Evolutionary conservation across 2,888 invertebrate species (phyloP), one percentile per base, ranked within the genome.

Genomic region (Slavum lentiscoides): DNA sequence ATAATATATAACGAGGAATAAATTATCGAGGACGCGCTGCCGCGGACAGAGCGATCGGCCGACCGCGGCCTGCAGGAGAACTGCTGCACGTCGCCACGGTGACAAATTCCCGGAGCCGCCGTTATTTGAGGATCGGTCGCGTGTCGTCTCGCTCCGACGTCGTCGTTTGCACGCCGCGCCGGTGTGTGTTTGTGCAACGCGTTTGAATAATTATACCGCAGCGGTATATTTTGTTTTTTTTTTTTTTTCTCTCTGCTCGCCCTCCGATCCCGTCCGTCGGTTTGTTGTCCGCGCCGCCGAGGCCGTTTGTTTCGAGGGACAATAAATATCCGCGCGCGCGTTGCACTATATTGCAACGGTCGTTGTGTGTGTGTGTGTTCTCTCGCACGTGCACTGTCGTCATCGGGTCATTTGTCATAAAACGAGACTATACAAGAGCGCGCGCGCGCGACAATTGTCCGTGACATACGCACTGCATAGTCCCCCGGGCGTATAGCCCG

Each of bases 11-110:
- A 62, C 77, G 69, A 70, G 61, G 64, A 80, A 80, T 80, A 64
- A 72, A 80, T 80, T 80, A 80, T 80, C 58, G 67, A 53, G 77
- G 17, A n/a, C 59, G 77, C n/a, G 5, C 61, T 77, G 76, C 76
- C 30, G 69, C 53, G 49, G 53, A 61, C 70, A 70, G 61, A 9
- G 21, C 55, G 67, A 43, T 9, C 13, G 23, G 43, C 15, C 73
- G 61, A n/a, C 73, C 49, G 19, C 15, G 37, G 43, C 49, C 68
- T 55, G n/a, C n/a, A n/a, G 8, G 76, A 59, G 61, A 15, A 39
- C 61, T 2, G 30, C 61, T 2, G 30, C 23, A 7, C 73, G 53
- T 8, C 15, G 37, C 23, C 23, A 23, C 49, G 64, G 62, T 30
- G 73, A 53, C 49, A 62, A 74, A 74, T 66, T 37, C 53, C 19